Percentiles rank a stretch among this genome's conserved stretches.
Evolutionary conservation across 2,888 invertebrate species (phyloP).

Genomic region (Clepsis dumicolana): DNA sequence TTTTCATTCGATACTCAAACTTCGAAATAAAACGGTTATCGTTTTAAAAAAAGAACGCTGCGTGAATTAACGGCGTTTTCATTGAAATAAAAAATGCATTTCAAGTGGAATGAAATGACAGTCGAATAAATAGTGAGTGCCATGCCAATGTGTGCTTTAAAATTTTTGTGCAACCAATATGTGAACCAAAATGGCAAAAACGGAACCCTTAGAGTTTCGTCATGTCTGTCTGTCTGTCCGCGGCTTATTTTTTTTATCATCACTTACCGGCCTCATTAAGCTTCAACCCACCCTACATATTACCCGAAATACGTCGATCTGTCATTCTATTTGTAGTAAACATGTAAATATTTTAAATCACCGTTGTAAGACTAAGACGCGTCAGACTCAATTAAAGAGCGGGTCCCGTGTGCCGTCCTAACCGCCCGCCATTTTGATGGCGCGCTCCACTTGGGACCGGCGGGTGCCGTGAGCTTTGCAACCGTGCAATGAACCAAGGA

Average conservation of each 20-base stretch:
- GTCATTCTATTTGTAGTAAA: constrained; percentile 27
- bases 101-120: too few relatives aligned
- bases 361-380: constrained; percentile 24
- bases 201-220: too few relatives aligned
- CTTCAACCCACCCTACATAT: neutral
- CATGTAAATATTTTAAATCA: constrained; percentile 40
- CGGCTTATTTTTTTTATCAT: neutral
- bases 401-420: constrained; percentile 49
- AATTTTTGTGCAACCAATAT: too few relatives aligned
- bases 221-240: neutral
- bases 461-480: too few relatives aligned
- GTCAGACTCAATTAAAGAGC: constrained; percentile 50
- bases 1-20: constrained; percentile 26
- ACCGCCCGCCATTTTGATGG: constrained; percentile 47
- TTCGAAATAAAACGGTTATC: constrained; percentile 17
- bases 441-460: constrained; percentile 18
- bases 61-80: neutral
- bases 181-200: too few relatives aligned
- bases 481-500: too few relatives aligned
- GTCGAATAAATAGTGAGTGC: too few relatives aligned
- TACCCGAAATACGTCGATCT: neutral
- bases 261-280: neutral
- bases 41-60: neutral
- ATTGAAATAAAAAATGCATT: too few relatives aligned
- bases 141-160: too few relatives aligned